These are phyloP conservation scores for Zelostemma sp. DNA, from an alignment of 1,140 invertebrate genomes.

Conservation along the genomic window DNA sequence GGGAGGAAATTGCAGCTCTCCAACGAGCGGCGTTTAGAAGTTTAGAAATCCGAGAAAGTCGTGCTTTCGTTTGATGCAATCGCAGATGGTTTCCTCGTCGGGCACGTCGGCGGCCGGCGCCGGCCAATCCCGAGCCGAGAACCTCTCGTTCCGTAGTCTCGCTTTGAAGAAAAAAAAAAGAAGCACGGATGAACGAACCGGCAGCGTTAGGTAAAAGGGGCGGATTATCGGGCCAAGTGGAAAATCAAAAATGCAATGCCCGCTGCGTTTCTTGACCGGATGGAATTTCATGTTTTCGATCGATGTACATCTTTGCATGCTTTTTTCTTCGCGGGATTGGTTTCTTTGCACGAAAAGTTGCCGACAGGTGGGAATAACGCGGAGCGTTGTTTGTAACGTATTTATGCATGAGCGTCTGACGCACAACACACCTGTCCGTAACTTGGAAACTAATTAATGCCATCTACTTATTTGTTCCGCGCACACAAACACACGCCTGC, in stretches of 20 bases:
- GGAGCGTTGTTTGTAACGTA: conserved; percentile 24
- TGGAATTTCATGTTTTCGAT: too few species aligned
- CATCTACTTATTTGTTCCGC: conserved; percentile 34
- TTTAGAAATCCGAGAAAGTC: conserved; percentile 49
- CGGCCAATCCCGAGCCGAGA: conserved; percentile 6
- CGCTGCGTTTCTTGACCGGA: too few species aligned
- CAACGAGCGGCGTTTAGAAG: conserved; percentile 9
- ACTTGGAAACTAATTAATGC: conserved; percentile 43
- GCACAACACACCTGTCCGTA: conserved; percentile 35
- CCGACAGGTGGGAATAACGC: neutral
- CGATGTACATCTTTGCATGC: neutral
- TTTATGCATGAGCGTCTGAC: conserved; percentile 1
- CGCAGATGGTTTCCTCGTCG: conserved; percentile 36
- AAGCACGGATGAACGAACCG: conserved; percentile 8
- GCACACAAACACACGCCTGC: conserved; percentile 34
- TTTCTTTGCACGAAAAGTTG: neutral
- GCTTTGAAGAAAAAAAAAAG: conserved; percentile 1
- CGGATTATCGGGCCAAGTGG: conserved; percentile 16
- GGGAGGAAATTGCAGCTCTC: conserved; percentile 30
- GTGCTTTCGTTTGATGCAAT: conserved; percentile 49
- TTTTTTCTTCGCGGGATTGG: conserved; percentile 3
- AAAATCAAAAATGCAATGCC: conserved; percentile 32
- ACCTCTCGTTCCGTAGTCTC: too few species aligned
- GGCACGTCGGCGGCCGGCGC: conserved; percentile 18
- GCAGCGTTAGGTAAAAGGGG: conserved; percentile 19